These are phyloP conservation scores for Tragelaphus imberbis DNA, from an alignment of 2,113 vertebrate genomes.

Conservation along the genomic window DNA sequence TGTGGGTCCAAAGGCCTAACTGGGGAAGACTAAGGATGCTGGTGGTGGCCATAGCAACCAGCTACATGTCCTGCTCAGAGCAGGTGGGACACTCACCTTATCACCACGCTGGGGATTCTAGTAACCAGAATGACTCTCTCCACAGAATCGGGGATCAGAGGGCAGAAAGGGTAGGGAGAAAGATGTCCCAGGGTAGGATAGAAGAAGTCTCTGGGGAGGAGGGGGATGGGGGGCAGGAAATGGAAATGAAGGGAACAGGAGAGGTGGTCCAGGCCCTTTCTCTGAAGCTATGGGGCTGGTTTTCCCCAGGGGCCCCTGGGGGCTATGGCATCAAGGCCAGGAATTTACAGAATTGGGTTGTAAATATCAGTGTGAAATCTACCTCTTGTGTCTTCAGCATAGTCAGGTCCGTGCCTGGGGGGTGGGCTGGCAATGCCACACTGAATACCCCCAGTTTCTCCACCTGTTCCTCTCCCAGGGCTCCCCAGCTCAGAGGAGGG, in stretches of 20 bases:
- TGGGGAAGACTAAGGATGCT: background rate
- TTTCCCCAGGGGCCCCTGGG: background rate
- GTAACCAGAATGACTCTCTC: background rate
- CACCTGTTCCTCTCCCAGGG: background rate
- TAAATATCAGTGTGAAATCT: background rate
- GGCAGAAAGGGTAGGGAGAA: background rate
- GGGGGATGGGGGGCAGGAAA: background rate
- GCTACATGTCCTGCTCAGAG: background rate
- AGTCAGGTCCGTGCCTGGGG: background rate
- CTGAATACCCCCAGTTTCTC: background rate
- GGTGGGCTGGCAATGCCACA: background rate
- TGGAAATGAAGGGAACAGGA: background rate
- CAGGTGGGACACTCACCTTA: background rate
- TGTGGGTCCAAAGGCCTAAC: background rate
- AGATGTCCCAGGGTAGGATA: background rate
- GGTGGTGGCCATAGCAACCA: background rate
- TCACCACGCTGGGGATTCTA: background rate
- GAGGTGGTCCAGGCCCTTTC: background rate
- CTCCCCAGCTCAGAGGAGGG: background rate
- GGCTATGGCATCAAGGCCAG: background rate
- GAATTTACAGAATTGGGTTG: background rate
- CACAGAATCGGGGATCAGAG: background rate
- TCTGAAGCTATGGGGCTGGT: background rate
- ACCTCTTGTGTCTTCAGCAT: background rate
- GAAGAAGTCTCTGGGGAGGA: background rate